Evolutionary conservation across 1,140 invertebrate genomes (phyloP).

Genomic region (Gryon sp.): DNA sequence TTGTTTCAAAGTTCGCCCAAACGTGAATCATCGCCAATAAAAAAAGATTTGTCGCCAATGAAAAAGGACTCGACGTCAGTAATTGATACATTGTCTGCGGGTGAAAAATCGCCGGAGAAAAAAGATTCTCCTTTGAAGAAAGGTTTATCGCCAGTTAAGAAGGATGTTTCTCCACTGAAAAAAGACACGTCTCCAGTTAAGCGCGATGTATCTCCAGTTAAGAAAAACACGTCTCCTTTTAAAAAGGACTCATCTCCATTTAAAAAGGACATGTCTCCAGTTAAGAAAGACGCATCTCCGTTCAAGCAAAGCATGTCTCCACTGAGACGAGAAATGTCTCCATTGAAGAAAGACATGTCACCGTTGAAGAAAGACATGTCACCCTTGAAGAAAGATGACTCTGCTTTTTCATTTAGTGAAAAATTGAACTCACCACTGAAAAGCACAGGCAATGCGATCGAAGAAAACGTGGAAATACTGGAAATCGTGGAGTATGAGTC

Average conservation of each 20-base stretch:
- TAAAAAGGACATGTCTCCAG: neutral
- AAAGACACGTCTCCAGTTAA: conserved; percentile 6
- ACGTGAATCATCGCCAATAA: neutral
- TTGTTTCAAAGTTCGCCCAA: no score
- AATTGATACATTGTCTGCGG: no score
- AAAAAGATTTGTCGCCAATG: conserved; percentile 4
- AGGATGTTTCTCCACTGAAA: neutral
- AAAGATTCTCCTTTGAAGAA: conserved; percentile 5
- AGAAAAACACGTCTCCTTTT: conserved; percentile 5
- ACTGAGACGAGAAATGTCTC: neutral
- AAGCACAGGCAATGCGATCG: neutral
- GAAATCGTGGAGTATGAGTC: conserved; percentile 74
- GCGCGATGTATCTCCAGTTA: neutral
- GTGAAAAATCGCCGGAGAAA: neutral
- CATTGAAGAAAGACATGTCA: neutral
- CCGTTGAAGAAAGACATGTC: conserved; percentile 7
- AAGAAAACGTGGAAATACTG: conserved; percentile 70
- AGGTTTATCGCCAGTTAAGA: conserved; percentile 7
- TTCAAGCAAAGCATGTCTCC: no score
- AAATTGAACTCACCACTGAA: neutral
- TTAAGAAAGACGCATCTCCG: neutral
- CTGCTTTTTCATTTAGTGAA: neutral
- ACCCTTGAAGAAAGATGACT: neutral
- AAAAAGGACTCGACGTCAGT: conserved; percentile 6
- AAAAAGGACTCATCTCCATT: conserved; percentile 3